Conservation (phyloP, 2,113 vertebrate species). For the Mormoops blainvillei region DNA sequence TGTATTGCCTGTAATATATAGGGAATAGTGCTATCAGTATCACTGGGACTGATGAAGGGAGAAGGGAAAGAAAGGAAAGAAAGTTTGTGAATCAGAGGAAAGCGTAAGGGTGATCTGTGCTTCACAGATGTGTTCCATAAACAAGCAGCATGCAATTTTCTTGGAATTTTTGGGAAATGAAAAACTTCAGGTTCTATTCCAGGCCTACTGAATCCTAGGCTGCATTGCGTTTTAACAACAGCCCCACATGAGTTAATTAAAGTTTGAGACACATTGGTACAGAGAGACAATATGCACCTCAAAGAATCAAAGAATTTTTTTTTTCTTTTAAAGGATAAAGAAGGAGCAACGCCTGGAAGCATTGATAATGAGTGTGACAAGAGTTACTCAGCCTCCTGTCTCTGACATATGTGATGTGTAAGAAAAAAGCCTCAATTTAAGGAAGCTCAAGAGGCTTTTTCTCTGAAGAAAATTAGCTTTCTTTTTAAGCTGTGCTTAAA, state of each 20-base stretch:
- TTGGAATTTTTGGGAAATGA: background rate
- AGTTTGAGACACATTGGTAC: background rate
- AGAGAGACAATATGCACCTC: background rate
- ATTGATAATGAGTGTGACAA: background rate
- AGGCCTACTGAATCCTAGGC: background rate
- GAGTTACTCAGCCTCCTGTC: background rate
- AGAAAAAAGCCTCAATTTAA: background rate
- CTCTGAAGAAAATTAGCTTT: background rate
- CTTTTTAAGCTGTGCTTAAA: background rate
- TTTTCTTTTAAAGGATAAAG: background rate
- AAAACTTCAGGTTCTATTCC: background rate
- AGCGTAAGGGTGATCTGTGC: background rate
- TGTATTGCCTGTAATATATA: background rate
- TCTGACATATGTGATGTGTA: accelerated
- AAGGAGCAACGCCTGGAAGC: background rate
- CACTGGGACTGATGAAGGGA: background rate
- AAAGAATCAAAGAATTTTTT: background rate
- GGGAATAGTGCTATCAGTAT: too few species aligned
- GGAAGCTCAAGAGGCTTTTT: background rate
- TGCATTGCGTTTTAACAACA: background rate
- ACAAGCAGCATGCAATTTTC: too few species aligned
- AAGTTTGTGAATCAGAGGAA: background rate
- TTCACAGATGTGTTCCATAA: background rate
- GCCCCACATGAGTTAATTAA: background rate
- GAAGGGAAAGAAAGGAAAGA: background rate